Conservation (phyloP, 2,888 invertebrate genomes). For the Drosophila seclusa region DNA sequence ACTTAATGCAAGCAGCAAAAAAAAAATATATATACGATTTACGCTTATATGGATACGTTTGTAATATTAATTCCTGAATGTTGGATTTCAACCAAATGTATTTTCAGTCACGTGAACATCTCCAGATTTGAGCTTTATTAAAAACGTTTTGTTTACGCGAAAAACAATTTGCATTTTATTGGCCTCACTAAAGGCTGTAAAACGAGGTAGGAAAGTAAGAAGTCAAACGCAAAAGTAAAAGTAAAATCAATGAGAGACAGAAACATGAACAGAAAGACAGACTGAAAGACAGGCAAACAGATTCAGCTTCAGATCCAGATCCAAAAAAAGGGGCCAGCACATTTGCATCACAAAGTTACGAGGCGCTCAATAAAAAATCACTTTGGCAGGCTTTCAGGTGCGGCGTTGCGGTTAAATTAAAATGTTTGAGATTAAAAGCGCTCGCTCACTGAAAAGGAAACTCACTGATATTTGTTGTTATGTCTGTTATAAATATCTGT, state of each 20-base stretch:
- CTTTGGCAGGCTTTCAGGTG: slow-evolving; percentile 47
- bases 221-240: slow-evolving; percentile 36
- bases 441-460: slow-evolving; percentile 30
- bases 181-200: slow-evolving; percentile 47
- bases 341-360: slow-evolving; percentile 72
- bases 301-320: background rate
- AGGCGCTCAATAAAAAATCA: slow-evolving; percentile 61
- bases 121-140: slow-evolving; percentile 29
- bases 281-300: slow-evolving; percentile 9
- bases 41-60: background rate
- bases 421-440: slow-evolving; percentile 64
- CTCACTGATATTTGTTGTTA: slow-evolving; percentile 19
- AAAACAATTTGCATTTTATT: slow-evolving; percentile 76
- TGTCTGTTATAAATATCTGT: slow-evolving; percentile 47
- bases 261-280: slow-evolving; percentile 17
- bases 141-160: slow-evolving; percentile 57
- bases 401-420: slow-evolving; percentile 16
- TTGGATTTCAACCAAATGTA: no score
- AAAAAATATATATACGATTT: background rate
- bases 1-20: background rate
- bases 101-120: slow-evolving; percentile 33
- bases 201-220: slow-evolving; percentile 2
- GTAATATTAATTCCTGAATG: background rate
- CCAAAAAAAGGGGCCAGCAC: slow-evolving; percentile 6
- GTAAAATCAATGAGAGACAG: slow-evolving; percentile 53